Evolutionary conservation across 2,113 vertebrate genomes (phyloP), one percentile per base, ranked within the genome.

Genomic region (Polypterus senegalus): DNA sequence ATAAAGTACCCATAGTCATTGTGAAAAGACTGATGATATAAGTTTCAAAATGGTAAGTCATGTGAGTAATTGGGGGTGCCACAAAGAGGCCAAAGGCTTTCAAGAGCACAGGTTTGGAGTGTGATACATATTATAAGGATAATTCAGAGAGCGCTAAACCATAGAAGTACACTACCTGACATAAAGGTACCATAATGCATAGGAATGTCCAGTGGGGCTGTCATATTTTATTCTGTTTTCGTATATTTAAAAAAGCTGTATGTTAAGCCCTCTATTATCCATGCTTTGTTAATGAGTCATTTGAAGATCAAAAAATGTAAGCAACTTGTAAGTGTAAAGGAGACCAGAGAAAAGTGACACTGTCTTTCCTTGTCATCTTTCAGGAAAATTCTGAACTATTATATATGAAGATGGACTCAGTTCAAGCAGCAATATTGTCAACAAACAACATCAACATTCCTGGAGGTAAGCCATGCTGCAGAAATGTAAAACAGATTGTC

Each of bases 401-500:
- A 58, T 85, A 91, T 70, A 69, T 79, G 77, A 82, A 82, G 64
- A 71, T 87, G 47, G 79, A 89, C 63, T 70, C 65, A 61, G 61
- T 79, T 62, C 85, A 90, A 66, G 79, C 83, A 48, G 82, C 84
- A 65, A 77, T 82, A 56, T 61, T 91, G 65, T 63, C 63, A 1
- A 78, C 72, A 61, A 89, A 72, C 63, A 74, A 59, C 64, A 62
- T 66, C 52, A 71, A 78, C 7, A 63, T 71, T 6, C 48, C 72
- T 65, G 63, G 57, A 69, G 72, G 84, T 79, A 67, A 69, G 44
- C 27, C 27, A 27, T 27, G 27, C 27, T 27, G 27, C 27, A 27
- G 27, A 27, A 27, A 27, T 27, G 27, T 27, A 27, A 27, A 27
- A 27, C 27, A 27, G 27, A 27, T 27, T 27, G 27, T 27, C 27